Conservation (phyloP, 2,797 vertebrate genomes). For the Emydoidea blandingii region DNA sequence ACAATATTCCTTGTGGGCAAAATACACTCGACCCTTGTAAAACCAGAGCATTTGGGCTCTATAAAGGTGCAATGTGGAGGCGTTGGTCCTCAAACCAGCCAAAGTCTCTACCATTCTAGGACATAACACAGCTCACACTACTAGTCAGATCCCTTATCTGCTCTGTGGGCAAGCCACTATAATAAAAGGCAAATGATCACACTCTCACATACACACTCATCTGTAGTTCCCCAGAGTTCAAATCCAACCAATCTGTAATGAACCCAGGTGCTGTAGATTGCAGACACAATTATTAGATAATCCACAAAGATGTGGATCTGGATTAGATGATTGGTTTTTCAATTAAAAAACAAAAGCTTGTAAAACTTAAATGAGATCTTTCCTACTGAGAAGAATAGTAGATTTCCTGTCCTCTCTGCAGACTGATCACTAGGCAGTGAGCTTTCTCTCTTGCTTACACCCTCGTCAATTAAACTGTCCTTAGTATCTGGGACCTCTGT, state of each 20-base stretch:
- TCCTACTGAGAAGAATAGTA: rapidly evolving
- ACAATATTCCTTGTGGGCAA: not conserved
- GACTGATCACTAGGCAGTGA: not conserved
- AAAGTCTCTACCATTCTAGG: not conserved
- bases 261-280: not conserved
- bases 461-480: not conserved
- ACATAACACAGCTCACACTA: no score
- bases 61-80: rapidly evolving
- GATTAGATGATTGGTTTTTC: not conserved
- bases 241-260: not conserved
- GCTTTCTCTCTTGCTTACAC: not conserved
- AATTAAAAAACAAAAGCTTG: not conserved
- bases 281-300: not conserved
- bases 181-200: not conserved
- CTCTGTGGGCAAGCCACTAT: not conserved
- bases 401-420: not conserved
- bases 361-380: not conserved
- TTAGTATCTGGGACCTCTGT: not conserved
- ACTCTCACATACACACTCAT: not conserved
- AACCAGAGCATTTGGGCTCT: not conserved
- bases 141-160: no score
- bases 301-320: not conserved
- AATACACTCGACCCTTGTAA: not conserved
- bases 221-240: not conserved
- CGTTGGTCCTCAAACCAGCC: no score